Conservation (phyloP, 2,888 invertebrate species). For the Lasioglossum leucozonium region DNA sequence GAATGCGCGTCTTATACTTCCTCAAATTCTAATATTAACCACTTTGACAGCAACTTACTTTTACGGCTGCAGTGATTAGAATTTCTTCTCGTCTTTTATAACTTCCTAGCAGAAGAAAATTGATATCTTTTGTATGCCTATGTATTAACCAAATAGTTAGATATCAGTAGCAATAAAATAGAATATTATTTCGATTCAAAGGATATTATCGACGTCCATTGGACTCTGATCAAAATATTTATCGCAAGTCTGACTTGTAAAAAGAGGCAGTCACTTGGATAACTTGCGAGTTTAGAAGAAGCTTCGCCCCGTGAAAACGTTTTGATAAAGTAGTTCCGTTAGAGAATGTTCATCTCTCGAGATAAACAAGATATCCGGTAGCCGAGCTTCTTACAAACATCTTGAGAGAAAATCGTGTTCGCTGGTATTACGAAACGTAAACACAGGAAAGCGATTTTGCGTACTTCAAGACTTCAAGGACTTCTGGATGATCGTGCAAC, state of each 20-base stretch:
- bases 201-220: too few species aligned
- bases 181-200: not conserved
- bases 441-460: constrained; percentile 56
- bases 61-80: too few species aligned
- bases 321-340: not conserved
- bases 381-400: constrained; percentile 17
- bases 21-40: not conserved
- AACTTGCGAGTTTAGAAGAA: not conserved
- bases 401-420: constrained; percentile 28
- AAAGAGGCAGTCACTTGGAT: not conserved
- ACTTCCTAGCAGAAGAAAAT: too few species aligned
- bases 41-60: too few species aligned
- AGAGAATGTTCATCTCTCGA: not conserved
- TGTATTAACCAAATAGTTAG: too few species aligned
- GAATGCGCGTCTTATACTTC: not conserved
- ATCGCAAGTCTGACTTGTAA: too few species aligned
- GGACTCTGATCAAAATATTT: too few species aligned
- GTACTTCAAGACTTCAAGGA: constrained; percentile 47
- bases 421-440: constrained; percentile 51
- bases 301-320: not conserved
- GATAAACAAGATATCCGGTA: constrained; percentile 9
- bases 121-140: too few species aligned
- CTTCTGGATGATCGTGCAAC: constrained; percentile 24
- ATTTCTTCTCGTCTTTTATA: too few species aligned
- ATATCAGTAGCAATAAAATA: too few species aligned